Evolutionary conservation across 2,797 vertebrate species (phyloP), one percentile per base, ranked within the genome.

Genomic region (Lutjanus campechanus): DNA sequence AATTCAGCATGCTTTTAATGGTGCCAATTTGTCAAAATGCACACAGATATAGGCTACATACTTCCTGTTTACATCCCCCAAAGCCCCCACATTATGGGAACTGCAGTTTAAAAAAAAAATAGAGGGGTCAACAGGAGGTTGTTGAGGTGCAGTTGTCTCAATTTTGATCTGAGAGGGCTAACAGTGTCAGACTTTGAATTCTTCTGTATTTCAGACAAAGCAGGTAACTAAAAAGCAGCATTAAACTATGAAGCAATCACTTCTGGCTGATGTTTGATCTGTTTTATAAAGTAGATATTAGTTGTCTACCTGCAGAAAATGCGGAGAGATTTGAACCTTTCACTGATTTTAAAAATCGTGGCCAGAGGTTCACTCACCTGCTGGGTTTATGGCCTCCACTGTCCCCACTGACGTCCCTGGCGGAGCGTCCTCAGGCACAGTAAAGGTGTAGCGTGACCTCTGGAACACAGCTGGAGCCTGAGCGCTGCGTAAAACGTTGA

Each of bases 401-500:
- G 91, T 95, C 58, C 98, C 98, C 13, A 98, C 90, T 0, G 81
- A 73, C 0, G 94, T 97, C 71, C 93, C 96, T 5, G 94, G 88
- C 0, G 95, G 91, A 0, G 92, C 87, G 25, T 97, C 96, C 93
- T 98, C 98, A 0, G 94, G 84, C 65, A 99, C 90, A 0, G 91
- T 92, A 84, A 98, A 99, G 25, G 79, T 79, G 54, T 98, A 99
- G 43, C 90, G 91, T 0, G 96, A 94, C 69, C 91, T 96, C 89
- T 97, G 96, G 94, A 99, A 99, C 61, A 96, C 62, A 1, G 96
- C 95, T 5, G 97, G 97, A 16, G 94, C 93, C 25, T 90, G 91
- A 16, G 86, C 43, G 0, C 93, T 96, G 65, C 92, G 94, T 60
- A 97, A 85, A 81, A 99, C 65, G 44, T 96, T 94, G 58, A 99